Conservation (phyloP, 2,797 vertebrate genomes). For the Acanthurus lineatus region DNA sequence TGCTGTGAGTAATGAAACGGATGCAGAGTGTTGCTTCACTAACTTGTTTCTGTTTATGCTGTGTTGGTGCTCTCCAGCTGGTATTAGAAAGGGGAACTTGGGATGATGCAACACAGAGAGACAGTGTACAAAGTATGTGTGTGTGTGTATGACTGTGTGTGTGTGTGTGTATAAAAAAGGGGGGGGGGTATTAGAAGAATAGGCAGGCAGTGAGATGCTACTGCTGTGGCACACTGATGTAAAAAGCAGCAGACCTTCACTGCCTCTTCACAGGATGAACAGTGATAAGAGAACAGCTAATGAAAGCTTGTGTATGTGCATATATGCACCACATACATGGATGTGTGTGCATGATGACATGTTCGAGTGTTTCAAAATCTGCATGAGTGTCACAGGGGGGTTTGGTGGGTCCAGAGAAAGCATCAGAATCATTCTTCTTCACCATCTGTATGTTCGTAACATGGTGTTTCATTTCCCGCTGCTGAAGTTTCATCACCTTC, state of each 20-base stretch:
- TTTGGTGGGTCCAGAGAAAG: constrained; percentile 46
- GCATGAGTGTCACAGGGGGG: constrained; percentile 13
- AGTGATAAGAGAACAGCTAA: constrained; percentile 62
- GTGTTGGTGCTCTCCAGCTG: constrained; percentile 54
- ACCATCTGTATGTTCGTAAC: constrained; percentile 45
- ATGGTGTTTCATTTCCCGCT: constrained; percentile 21
- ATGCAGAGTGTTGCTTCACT: constrained; percentile 54
- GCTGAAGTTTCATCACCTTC: not conserved
- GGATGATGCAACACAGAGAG: constrained; percentile 51
- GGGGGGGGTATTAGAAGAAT: constrained; percentile 7
- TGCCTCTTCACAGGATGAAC: constrained; percentile 61
- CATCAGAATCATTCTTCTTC: constrained; percentile 36
- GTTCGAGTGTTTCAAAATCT: constrained; percentile 25
- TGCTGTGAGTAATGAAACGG: constrained; percentile 59
- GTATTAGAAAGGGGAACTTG: constrained; percentile 13
- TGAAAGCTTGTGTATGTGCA: constrained; percentile 40
- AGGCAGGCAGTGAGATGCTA: constrained; percentile 38
- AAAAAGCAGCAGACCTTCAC: constrained; percentile 56
- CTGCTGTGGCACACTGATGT: constrained; percentile 65
- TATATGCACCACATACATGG: not conserved
- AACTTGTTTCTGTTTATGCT: constrained; percentile 52
- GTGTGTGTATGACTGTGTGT: not conserved
- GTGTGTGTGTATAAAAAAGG: constrained; percentile 7
- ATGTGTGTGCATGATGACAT: constrained; percentile 31
- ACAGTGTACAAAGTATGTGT: constrained; percentile 17